These are phyloP conservation scores for Aegotheles bennettii DNA, from an alignment of 2,113 vertebrate genomes.

Conservation along the genomic window DNA sequence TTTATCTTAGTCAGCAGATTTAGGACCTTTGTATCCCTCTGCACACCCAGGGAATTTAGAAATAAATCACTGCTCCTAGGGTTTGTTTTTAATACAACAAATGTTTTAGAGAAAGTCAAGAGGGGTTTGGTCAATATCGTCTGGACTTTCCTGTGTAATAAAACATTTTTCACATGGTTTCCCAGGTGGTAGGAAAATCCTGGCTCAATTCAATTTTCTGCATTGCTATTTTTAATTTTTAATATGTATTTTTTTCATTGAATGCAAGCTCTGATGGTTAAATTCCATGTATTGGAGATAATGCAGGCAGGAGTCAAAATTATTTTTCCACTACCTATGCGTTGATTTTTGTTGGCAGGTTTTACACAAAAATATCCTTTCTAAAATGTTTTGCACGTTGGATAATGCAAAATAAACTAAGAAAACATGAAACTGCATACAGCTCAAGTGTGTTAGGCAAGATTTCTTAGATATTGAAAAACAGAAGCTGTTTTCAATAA, in stretches of 20 bases:
- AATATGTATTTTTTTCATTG: not conserved
- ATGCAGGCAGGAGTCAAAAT: constrained; percentile 1
- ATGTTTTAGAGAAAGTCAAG: constrained; percentile 33
- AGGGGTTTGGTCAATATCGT: constrained; percentile 16
- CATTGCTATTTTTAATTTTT: constrained; percentile 43
- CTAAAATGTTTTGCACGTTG: not conserved
- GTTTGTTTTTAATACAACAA: constrained; percentile 45
- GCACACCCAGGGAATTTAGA: constrained; percentile 41
- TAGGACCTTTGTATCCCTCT: constrained; percentile 31
- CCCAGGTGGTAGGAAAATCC: not conserved
- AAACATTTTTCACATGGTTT: constrained; percentile 23
- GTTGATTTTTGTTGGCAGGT: not conserved
- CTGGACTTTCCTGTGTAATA: constrained; percentile 1
- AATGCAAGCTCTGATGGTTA: constrained; percentile 26
- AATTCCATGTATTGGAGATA: constrained; percentile 11
- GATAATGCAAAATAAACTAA: not conserved
- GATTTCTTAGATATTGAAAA: not conserved
- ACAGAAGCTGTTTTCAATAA: not conserved
- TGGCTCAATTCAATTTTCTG: constrained; percentile 30
- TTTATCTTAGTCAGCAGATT: constrained; percentile 69
- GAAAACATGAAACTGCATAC: not conserved
- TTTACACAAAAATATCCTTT: not conserved
- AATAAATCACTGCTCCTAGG: constrained; percentile 47
- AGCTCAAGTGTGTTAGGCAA: not conserved
- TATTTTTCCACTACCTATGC: not conserved